These are phyloP conservation scores for Mycteria americana DNA, from an alignment of 2,797 vertebrate genomes.

Conservation along the genomic window DNA sequence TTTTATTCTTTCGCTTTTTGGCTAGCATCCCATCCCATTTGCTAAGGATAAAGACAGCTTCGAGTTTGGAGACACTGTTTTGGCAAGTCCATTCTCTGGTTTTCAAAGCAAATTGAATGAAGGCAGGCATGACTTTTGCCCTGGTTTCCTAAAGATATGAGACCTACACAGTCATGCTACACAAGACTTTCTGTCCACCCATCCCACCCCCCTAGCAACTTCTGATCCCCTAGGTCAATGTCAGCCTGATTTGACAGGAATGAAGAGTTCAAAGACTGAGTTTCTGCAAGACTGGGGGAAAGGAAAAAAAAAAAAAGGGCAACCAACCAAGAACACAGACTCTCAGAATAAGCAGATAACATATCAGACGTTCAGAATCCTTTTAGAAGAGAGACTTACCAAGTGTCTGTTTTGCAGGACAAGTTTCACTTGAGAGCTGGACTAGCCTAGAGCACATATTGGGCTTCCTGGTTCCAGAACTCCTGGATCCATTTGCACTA, in stretches of 20 bases:
- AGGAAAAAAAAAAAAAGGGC: not conserved
- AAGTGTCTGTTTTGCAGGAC: not conserved
- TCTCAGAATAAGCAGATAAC: not conserved
- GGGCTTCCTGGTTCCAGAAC: not conserved
- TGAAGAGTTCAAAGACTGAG: not conserved
- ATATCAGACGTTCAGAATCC: not conserved
- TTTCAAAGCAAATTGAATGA: not conserved
- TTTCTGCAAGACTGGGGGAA: not conserved
- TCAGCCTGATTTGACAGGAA: not conserved
- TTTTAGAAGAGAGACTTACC: not conserved
- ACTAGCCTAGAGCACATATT: not conserved
- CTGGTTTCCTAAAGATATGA: not conserved
- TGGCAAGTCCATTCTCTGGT: not conserved
- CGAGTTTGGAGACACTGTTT: not conserved
- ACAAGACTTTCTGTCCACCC: not conserved
- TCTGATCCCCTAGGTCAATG: not conserved
- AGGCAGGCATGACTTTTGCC: not conserved
- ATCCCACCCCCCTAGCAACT: not conserved
- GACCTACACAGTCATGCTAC: not conserved
- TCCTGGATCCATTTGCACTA: not conserved
- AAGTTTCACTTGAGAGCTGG: not conserved
- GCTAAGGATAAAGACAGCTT: not conserved
- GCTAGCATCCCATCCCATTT: not conserved
- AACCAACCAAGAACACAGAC: not conserved
- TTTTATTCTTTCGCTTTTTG: not conserved